Conservation (phyloP, 2,888 invertebrate species). For the Drosophila phalerata region DNA sequence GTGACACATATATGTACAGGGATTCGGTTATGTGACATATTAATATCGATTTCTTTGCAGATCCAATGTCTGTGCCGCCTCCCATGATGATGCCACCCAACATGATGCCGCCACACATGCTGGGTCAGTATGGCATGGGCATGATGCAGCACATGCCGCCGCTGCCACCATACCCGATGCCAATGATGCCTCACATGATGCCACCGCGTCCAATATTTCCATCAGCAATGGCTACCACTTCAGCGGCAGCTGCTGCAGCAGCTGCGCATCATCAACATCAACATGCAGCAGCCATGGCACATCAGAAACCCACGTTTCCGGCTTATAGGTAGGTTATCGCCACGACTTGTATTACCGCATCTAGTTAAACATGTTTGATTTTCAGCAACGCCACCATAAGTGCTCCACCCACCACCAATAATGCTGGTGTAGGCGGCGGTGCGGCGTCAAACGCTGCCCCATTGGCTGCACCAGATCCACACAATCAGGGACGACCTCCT, state of each 20-base stretch:
- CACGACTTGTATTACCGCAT: too few relatives aligned
- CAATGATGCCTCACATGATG: conserved; percentile 87
- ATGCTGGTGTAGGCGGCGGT: conserved; percentile 84
- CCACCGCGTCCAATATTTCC: conserved; percentile 93
- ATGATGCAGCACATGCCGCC: conserved; percentile 90
- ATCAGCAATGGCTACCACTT: conserved; percentile 89
- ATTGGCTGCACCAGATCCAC: conserved; percentile 58
- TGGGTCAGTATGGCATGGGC: conserved; percentile 88
- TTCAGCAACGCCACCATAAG: conserved; percentile 91
- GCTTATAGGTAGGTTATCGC: conserved; percentile 88
- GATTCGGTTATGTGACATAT: neutral
- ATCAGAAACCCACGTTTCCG: conserved; percentile 92
- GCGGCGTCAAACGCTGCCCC: conserved; percentile 85
- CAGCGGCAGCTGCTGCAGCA: conserved; percentile 86
- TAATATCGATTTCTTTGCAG: conserved; percentile 47
- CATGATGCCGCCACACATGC: conserved; percentile 87
- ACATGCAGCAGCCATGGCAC: conserved; percentile 85
- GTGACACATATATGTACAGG: neutral
- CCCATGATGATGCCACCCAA: conserved; percentile 89
- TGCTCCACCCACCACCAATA: conserved; percentile 89
- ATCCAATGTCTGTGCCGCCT: conserved; percentile 83
- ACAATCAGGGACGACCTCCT: conserved; percentile 69
- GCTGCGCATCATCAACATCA: conserved; percentile 60
- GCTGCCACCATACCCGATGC: conserved; percentile 91
- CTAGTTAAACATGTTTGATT: conserved; percentile 17